phyloP scores from a whole-genome alignment of 2,888 invertebrate species.

The Sympetrum striolatum region DNA sequence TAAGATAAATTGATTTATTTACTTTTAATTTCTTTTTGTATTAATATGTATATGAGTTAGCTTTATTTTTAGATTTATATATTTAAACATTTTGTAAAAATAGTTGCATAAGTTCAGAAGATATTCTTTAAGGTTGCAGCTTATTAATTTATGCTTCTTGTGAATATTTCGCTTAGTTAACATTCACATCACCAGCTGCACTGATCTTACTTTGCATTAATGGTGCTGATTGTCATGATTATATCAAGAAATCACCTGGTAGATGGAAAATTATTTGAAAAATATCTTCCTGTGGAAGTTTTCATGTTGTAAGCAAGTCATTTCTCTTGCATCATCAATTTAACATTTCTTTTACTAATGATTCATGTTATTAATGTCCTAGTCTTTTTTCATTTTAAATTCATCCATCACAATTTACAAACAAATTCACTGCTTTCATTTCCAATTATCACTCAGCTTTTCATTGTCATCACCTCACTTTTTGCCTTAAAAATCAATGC shows the following conservation, averaged over 20 bases:
- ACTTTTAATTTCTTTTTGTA: neutral
- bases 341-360: no score
- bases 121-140: neutral
- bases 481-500: neutral
- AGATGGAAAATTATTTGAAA: neutral
- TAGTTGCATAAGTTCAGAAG: neutral
- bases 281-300: no score
- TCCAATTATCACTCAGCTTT: neutral
- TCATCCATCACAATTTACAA: neutral
- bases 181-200: neutral
- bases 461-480: neutral
- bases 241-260: neutral
- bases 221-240: neutral
- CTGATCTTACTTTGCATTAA: neutral
- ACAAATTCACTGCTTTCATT: neutral
- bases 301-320: no score
- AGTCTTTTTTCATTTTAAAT: neutral
- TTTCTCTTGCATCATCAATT: no score
- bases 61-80: neutral
- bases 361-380: no score
- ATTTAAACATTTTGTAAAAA: neutral
- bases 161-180: constrained; percentile 4
- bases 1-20: neutral
- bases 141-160: neutral
- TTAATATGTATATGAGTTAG: neutral